These are phyloP conservation scores for Chelonoidis abingdonii DNA, from an alignment of 2,113 vertebrate genomes.

Conservation along the genomic window DNA sequence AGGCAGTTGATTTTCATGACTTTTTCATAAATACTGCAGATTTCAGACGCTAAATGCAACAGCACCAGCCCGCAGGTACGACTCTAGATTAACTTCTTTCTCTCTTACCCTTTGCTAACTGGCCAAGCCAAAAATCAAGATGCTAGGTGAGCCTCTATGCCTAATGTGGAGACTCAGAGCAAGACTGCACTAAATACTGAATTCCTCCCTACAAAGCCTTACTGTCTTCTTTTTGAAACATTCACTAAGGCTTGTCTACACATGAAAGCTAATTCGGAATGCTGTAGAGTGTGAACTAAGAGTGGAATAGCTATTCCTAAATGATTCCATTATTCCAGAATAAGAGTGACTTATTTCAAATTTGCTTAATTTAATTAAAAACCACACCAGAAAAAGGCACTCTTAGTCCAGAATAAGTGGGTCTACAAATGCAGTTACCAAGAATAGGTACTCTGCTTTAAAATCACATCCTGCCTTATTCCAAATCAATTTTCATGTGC, in stretches of 20 bases:
- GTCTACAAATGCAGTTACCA: too few species aligned
- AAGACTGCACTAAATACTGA: neutral
- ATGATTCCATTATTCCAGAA: neutral
- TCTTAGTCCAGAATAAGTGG: too few species aligned
- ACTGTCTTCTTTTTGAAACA: neutral
- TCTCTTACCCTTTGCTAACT: neutral
- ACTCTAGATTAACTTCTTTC: neutral
- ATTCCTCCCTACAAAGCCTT: neutral
- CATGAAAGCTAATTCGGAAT: neutral
- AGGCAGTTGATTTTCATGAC: neutral
- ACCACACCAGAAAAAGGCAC: too few species aligned
- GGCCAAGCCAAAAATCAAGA: slow-evolving; percentile 27
- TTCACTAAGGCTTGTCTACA: neutral
- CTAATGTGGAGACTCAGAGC: neutral
- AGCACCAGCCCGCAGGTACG: slow-evolving; percentile 5
- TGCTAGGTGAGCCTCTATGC: neutral
- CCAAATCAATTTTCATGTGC: too few species aligned
- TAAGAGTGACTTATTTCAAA: neutral
- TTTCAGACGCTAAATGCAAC: slow-evolving; percentile 35
- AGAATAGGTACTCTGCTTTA: too few species aligned
- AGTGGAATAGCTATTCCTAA: neutral
- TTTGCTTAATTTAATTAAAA: neutral
- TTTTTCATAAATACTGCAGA: neutral
- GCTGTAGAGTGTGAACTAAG: neutral
- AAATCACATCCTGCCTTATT: too few species aligned